Percentiles rank a stretch among this genome's conserved stretches.
These are phyloP conservation scores for Uria aalge DNA, from an alignment of 2,113 vertebrate species.

Conservation along the genomic window DNA sequence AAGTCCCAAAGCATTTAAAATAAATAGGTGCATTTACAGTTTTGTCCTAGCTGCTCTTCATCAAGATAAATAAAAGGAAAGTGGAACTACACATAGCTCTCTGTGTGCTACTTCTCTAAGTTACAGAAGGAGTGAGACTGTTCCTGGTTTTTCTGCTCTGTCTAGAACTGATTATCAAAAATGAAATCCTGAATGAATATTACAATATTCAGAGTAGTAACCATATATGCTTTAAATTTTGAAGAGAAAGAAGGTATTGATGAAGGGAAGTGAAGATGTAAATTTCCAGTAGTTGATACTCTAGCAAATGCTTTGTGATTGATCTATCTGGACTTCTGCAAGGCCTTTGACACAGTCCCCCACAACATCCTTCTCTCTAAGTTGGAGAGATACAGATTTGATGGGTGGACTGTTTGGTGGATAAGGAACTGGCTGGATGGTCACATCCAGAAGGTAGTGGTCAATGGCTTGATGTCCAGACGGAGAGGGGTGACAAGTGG, in stretches of 20 bases:
- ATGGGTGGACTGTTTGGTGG: too few relatives aligned
- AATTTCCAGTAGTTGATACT: not conserved
- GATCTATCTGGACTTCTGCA: too few relatives aligned
- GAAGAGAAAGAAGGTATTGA: not conserved
- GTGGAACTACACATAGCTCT: not conserved
- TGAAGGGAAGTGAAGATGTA: not conserved
- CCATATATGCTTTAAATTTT: not conserved
- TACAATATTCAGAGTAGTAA: not conserved
- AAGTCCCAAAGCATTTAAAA: not conserved
- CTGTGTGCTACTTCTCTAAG: not conserved
- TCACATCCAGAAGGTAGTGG: too few relatives aligned
- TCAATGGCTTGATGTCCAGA: too few relatives aligned
- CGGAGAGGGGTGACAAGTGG: too few relatives aligned
- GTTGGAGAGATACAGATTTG: too few relatives aligned
- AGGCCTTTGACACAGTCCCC: too few relatives aligned
- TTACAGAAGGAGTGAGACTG: not conserved
- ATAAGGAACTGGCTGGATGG: too few relatives aligned
- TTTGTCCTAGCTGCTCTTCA: not conserved
- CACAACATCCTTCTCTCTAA: too few relatives aligned
- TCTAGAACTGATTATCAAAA: not conserved
- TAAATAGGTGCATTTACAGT: not conserved
- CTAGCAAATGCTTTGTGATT: not conserved
- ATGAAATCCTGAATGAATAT: not conserved
- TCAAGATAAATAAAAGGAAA: not conserved
- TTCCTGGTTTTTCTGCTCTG: not conserved